Evolutionary conservation across 1,140 invertebrate genomes (phyloP).

Genomic region (Lethocerus indicus): DNA sequence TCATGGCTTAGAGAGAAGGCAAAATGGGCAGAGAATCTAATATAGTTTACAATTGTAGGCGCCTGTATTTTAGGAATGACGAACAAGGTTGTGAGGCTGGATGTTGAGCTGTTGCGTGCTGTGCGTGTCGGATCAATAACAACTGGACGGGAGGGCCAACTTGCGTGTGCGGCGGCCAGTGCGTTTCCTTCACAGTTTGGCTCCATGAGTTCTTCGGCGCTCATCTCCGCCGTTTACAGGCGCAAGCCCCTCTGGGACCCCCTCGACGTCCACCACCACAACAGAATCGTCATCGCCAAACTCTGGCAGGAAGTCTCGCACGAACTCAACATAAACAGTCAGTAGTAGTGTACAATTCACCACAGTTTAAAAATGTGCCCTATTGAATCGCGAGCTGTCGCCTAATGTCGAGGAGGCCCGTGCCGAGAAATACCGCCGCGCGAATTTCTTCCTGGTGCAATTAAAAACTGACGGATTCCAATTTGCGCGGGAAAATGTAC

Average conservation of each 20-base stretch:
- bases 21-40: too few species aligned
- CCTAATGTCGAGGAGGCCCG: too few species aligned
- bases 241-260: constrained; percentile 10
- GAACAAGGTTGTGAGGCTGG: neutral
- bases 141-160: neutral
- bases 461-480: too few species aligned
- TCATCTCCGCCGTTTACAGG: constrained; percentile 9
- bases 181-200: neutral
- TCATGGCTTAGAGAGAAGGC: too few species aligned
- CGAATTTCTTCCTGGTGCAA: too few species aligned
- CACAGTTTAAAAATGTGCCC: too few species aligned
- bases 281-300: constrained; percentile 5
- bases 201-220: constrained; percentile 6
- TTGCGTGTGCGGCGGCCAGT: constrained; percentile 1
- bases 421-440: too few species aligned
- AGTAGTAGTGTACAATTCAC: too few species aligned
- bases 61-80: neutral
- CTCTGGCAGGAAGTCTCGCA: constrained; percentile 9
- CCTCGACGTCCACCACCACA: constrained; percentile 9
- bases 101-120: constrained; percentile 4
- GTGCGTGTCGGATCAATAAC: constrained; percentile 10
- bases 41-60: too few species aligned
- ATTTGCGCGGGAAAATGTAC: too few species aligned
- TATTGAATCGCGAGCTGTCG: too few species aligned
- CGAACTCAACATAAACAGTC: constrained; percentile 8